Conservation (phyloP, 2,113 vertebrate genomes). For the Percopsis transmontana region DNA sequence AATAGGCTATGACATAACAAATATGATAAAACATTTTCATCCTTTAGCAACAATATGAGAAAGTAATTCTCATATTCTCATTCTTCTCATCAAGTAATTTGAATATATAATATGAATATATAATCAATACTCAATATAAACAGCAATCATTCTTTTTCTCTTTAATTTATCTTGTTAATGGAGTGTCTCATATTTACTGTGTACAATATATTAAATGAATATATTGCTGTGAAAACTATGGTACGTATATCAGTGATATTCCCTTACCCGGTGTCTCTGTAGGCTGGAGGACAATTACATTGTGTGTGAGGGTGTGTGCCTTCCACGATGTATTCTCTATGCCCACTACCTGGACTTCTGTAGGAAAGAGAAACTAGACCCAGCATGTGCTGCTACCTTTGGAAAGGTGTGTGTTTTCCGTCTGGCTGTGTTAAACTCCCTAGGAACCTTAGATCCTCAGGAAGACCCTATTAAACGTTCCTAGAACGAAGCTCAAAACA, state of each 20-base stretch:
- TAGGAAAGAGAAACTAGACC: constrained; percentile 95
- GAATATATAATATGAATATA: too few species aligned
- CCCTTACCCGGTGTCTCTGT: constrained; percentile 5
- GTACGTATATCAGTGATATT: constrained; percentile 3
- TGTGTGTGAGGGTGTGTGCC: constrained; percentile 97
- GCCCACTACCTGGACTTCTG: constrained; percentile 99
- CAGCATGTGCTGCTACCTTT: constrained; percentile 99
- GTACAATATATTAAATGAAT: neutral
- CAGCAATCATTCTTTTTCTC: constrained; percentile 44
- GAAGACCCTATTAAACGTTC: too few species aligned
- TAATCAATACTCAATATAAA: too few species aligned
- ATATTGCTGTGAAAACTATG: too few species aligned
- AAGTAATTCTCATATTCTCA: too few species aligned
- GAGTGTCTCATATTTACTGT: neutral
- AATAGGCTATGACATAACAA: too few species aligned
- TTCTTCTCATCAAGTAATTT: too few species aligned
- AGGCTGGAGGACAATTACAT: constrained; percentile 99
- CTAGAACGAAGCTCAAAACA: too few species aligned
- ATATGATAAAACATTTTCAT: too few species aligned
- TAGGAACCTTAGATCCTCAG: too few species aligned
- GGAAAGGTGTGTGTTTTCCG: constrained; percentile 84
- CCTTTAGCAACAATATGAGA: too few species aligned
- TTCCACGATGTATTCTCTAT: constrained; percentile 96
- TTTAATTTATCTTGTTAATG: neutral
- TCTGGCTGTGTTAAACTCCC: neutral